Evolutionary conservation across 2,113 vertebrate species (phyloP).

Genomic region (Strix aluco): DNA sequence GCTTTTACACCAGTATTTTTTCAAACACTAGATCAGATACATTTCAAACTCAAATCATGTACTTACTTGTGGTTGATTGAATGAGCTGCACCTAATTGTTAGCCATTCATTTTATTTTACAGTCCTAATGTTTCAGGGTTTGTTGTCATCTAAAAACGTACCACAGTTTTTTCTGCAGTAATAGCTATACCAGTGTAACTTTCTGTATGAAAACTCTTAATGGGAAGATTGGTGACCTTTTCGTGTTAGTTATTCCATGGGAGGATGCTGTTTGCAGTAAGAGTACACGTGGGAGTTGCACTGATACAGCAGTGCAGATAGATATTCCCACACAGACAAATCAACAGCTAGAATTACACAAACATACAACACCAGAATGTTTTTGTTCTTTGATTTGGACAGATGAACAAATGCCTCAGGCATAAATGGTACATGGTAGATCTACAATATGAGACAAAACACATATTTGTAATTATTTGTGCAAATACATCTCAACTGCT

Average conservation of each 20-base stretch:
- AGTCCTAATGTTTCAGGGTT: background rate
- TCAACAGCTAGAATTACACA: background rate
- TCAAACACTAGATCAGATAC: background rate
- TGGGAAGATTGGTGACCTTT: background rate
- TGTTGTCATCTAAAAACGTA: background rate
- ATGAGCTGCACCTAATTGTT: background rate
- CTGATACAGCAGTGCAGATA: background rate
- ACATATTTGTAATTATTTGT: background rate
- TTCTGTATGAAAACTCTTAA: background rate
- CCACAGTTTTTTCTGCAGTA: background rate
- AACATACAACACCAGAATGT: background rate
- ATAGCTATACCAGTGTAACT: background rate
- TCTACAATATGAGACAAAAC: background rate
- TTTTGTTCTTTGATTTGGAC: background rate
- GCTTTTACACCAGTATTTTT: background rate
- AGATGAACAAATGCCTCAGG: background rate
- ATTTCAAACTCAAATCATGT: background rate
- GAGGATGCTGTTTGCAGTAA: background rate
- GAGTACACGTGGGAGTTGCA: background rate
- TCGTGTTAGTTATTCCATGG: background rate
- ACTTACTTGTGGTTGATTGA: background rate
- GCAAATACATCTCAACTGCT: background rate
- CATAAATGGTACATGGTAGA: background rate
- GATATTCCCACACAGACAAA: background rate
- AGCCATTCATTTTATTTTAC: background rate